These are phyloP conservation scores for Odontesthes bonariensis DNA, from an alignment of 2,113 vertebrate species.

Conservation along the genomic window DNA sequence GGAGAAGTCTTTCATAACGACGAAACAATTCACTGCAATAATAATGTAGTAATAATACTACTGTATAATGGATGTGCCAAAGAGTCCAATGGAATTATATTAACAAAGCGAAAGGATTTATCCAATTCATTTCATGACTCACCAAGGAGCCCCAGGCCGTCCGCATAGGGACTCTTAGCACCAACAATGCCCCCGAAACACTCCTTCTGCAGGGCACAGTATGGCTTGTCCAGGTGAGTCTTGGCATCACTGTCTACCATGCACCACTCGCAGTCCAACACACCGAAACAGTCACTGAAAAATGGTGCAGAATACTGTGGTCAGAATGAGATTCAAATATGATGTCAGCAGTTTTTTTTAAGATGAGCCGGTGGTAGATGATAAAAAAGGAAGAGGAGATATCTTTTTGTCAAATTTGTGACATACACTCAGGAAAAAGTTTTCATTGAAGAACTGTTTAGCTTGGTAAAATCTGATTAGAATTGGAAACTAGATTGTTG, in stretches of 20 bases:
- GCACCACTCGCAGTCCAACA: conserved; percentile 98
- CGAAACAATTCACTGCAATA: background rate
- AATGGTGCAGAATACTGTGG: background rate
- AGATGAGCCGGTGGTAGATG: no score
- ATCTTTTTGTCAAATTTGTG: no score
- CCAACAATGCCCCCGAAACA: conserved; percentile 98
- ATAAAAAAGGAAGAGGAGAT: no score
- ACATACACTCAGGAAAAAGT: no score
- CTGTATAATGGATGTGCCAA: background rate
- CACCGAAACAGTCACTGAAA: conserved; percentile 94
- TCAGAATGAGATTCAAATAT: background rate
- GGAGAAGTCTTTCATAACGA: background rate
- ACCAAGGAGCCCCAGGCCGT: conserved; percentile 92
- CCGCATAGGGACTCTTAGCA: conserved; percentile 95
- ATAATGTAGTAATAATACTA: no score
- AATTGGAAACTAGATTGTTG: no score
- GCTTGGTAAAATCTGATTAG: no score
- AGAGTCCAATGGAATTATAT: background rate
- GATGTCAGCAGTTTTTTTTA: no score
- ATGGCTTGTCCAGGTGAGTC: conserved; percentile 94
- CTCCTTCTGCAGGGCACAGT: conserved; percentile 97
- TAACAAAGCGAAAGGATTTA: background rate
- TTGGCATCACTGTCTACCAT: conserved; percentile 98
- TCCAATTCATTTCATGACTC: conserved; percentile 47
- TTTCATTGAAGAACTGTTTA: no score